phyloP scores from a whole-genome alignment of 2,797 vertebrate genomes.

The Gouania willdenowi region DNA sequence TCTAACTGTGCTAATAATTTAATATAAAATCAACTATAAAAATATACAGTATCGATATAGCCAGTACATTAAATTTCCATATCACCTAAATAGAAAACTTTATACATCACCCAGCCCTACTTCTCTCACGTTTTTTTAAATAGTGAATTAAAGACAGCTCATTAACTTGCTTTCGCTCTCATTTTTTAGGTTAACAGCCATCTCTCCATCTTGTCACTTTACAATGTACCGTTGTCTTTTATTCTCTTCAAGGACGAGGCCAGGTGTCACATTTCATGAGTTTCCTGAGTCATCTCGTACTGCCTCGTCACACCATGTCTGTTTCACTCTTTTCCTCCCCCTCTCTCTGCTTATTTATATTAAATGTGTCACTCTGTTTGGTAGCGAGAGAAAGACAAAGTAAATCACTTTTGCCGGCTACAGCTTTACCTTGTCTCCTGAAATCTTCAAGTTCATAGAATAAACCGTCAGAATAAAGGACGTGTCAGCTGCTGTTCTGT shows the following conservation, averaged over 20 bases:
- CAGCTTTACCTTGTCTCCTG: constrained; percentile 36
- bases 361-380: constrained; percentile 64
- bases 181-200: constrained; percentile 63
- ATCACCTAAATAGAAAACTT: too few relatives aligned
- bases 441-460: constrained; percentile 35
- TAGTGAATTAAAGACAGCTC: too few relatives aligned
- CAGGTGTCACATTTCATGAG: constrained; percentile 69
- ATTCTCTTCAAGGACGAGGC: constrained; percentile 72
- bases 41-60: too few relatives aligned
- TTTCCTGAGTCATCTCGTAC: constrained; percentile 60
- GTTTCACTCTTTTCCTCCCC: constrained; percentile 34
- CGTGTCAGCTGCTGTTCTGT: constrained; percentile 25
- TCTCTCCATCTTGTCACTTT: constrained; percentile 62
- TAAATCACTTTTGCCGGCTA: constrained; percentile 47
- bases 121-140: too few relatives aligned
- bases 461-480: constrained; percentile 35
- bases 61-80: too few relatives aligned
- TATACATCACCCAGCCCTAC: too few relatives aligned
- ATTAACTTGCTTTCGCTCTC: too few relatives aligned
- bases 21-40: too few relatives aligned
- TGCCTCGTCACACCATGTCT: constrained; percentile 49
- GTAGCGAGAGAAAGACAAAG: constrained; percentile 39
- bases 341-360: constrained; percentile 54
- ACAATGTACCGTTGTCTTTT: constrained; percentile 69
- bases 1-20: too few relatives aligned